Evolutionary conservation across 2,888 invertebrate genomes (phyloP).

Genomic region (Dolomedes plantarius): DNA sequence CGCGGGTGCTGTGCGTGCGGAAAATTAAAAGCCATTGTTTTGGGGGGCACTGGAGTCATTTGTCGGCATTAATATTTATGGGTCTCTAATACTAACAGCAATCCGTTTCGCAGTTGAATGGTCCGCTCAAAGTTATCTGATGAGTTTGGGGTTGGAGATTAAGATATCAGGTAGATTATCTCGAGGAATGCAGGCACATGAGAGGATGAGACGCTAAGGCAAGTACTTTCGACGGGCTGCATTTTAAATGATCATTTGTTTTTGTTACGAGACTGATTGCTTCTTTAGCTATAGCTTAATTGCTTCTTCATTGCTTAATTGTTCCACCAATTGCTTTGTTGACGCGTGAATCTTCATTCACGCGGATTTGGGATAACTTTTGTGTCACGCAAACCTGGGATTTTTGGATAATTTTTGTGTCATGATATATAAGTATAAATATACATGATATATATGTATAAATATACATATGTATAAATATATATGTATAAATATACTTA

Average conservation of each 20-base stretch:
- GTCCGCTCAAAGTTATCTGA: background rate
- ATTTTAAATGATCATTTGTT: background rate
- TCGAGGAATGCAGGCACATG: background rate
- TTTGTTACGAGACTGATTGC: background rate
- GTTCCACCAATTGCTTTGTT: background rate
- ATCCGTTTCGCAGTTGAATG: background rate
- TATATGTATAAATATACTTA: too few species aligned
- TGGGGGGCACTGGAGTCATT: background rate
- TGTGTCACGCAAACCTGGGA: too few species aligned
- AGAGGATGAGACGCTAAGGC: background rate
- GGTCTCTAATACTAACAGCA: background rate
- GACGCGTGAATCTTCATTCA: too few species aligned
- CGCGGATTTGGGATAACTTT: too few species aligned
- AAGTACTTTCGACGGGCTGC: background rate
- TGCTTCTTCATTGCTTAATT: too few species aligned
- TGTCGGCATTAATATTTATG: constrained; percentile 13
- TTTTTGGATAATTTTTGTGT: too few species aligned
- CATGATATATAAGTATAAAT: too few species aligned
- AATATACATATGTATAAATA: too few species aligned
- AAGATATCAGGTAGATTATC: constrained; percentile 3
- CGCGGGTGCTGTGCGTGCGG: constrained; percentile 9
- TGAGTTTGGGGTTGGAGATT: background rate
- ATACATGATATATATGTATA: too few species aligned
- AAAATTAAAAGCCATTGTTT: constrained; percentile 8
- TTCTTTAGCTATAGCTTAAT: background rate